Conservation (phyloP, 1,140 invertebrate genomes). For the Eriosoma lanigerum region DNA sequence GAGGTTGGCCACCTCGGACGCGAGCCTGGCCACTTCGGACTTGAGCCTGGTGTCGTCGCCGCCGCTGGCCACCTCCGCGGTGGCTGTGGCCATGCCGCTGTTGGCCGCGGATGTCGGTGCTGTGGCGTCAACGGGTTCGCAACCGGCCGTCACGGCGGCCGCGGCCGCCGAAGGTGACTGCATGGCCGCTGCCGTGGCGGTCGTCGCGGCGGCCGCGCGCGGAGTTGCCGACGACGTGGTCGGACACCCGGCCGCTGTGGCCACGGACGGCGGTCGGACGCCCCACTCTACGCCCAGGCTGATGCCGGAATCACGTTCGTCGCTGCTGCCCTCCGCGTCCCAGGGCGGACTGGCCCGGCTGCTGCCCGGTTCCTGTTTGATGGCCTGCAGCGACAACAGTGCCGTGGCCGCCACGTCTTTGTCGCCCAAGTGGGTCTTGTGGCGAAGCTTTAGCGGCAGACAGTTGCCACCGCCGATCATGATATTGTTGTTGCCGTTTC, state of each 20-base stretch:
- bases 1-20: slow-evolving; percentile 87
- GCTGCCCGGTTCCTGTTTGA: slow-evolving; percentile 75
- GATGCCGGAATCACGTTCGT: slow-evolving; percentile 85
- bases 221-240: slow-evolving; percentile 57
- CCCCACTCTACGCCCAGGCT: slow-evolving; percentile 75
- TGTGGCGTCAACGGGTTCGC: slow-evolving; percentile 66
- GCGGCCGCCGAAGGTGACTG: slow-evolving; percentile 81
- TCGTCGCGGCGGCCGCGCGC: slow-evolving; percentile 65
- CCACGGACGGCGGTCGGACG: slow-evolving; percentile 53
- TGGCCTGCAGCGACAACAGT: slow-evolving; percentile 75
- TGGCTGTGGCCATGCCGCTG: slow-evolving; percentile 57
- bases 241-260: slow-evolving; percentile 57
- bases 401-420: slow-evolving; percentile 78
- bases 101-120: slow-evolving; percentile 52
- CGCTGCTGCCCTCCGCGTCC: slow-evolving; percentile 81
- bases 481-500: slow-evolving; percentile 60
- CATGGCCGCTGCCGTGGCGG: slow-evolving; percentile 72
- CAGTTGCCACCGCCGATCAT: slow-evolving; percentile 75
- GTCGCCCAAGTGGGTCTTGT: slow-evolving; percentile 87
- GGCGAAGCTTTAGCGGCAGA: slow-evolving; percentile 84
- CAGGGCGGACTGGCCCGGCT: slow-evolving; percentile 73
- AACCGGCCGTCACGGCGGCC: slow-evolving; percentile 84
- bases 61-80: slow-evolving; percentile 59
- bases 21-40: slow-evolving; percentile 80
- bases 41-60: slow-evolving; percentile 69